Base-by-base conservation (phyloP, 2,888 invertebrate species). In the Lasioglossum villosulum region DNA sequence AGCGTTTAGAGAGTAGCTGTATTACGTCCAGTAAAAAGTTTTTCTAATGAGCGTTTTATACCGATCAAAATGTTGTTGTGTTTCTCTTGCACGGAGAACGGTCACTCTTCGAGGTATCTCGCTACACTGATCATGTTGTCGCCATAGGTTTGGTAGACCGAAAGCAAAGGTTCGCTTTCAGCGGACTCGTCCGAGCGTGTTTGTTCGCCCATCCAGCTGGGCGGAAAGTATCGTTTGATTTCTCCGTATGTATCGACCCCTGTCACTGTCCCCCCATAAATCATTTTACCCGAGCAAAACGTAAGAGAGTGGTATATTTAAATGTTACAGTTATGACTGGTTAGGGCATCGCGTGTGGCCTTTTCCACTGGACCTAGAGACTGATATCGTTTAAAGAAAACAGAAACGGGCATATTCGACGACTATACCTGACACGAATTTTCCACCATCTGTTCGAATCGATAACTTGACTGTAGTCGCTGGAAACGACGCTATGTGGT, bases 41-140 rank as follows among this genome's bases (percentile, higher is more conserved):
- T 70, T 94, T 94, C 92, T 94, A 68, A 93, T 93, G 92, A 93
- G 90, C 91, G 90, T 94, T 94, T 94, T 94, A 93, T 94, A 94
- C 94, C 92, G 93, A 93, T 92, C 90, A 92, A 93, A 93, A 92
- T 87, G 87, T 88, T 87, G 86, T 89, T 91, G 86, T 83, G 91
- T 92, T 91, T 87, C 81, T 87, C 81, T n/a, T 80, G 81, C 86
- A 82, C 48, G 74, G 78, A 83, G 86, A 75, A 85, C 75, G 86
- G 75, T 88, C 77, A 88, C 37, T 68, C 83, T 90, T 83, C 66
- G 78, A 87, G 72, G 80, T 82, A 81, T 86, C 82, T 86, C 83
- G 86, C 88, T 84, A 78, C 84, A 70, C 39, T 80, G 84, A 89
- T 87, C 84, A 86, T 86, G 89, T 89, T 87, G 90, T 86, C 89